phyloP scores from a whole-genome alignment of 2,888 invertebrate genomes.

The Zele albiditarsus region DNA sequence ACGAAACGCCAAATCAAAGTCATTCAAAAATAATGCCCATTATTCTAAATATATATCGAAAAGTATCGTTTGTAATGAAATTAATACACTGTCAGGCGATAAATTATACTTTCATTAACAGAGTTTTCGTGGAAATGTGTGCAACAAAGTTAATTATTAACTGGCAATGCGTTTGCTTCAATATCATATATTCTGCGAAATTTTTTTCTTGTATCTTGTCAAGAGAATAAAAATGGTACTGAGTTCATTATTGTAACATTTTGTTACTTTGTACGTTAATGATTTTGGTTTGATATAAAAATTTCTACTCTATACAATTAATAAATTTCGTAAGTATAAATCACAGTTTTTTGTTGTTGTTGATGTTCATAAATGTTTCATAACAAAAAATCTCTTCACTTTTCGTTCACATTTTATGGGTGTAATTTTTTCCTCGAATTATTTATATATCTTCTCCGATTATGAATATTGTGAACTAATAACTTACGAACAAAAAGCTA shows the following conservation, averaged over 20 bases:
- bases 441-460: constrained; percentile 42
- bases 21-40: neutral
- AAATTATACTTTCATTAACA: constrained; percentile 58
- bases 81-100: constrained; percentile 35
- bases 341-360: constrained; percentile 57
- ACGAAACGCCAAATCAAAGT: constrained; percentile 17
- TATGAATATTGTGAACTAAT: constrained; percentile 57
- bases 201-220: constrained; percentile 13
- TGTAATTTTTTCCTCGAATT: neutral
- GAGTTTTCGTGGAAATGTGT: constrained; percentile 46
- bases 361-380: constrained; percentile 10
- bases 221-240: constrained; percentile 40
- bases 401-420: too few relatives aligned
- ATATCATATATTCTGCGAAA: neutral
- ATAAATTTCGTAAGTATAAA: constrained; percentile 59
- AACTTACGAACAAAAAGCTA: constrained; percentile 59
- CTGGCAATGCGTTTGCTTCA: neutral
- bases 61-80: neutral
- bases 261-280: constrained; percentile 40
- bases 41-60: neutral
- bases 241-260: constrained; percentile 34
- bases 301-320: constrained; percentile 57
- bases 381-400: constrained; percentile 14
- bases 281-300: constrained; percentile 45
- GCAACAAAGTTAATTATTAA: constrained; percentile 25